Evolutionary conservation across 2,797 vertebrate species (phyloP), one percentile per base, ranked within the genome.

Genomic region (Fringilla coelebs): DNA sequence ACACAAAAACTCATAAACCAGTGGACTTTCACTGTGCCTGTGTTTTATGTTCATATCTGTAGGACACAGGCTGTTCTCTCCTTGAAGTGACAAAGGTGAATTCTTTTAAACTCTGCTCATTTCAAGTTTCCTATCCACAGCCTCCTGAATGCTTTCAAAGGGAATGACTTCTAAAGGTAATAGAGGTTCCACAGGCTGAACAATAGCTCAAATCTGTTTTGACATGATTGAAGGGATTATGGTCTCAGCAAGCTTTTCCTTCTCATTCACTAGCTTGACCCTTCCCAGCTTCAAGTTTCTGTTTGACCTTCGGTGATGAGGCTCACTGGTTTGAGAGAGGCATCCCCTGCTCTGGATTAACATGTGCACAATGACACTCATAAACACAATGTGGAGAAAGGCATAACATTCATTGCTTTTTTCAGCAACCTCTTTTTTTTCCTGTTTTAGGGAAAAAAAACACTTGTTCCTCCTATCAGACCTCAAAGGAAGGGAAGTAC

Each of bases 121-220:
- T 95, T 94, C 79, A 91, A 77, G 46, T 89, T 92, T 94, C 79
- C 85, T 70, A 81, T 91, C 72, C 85, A 78, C 58, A 86, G 49
- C n/a, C 38, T 93, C 78, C 88, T 48, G 82, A 94, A 72, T 32
- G 58, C 54, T 91, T 94, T 94, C 75, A 94, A 81, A 92, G 76
- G 83, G 89, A 94, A 94, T 84, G 76, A 75, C 88, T 96, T 92
- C 88, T 84, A 67, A 93, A 92, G 70, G 79, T 94, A 95, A 96
- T 92, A 96, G 89, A 85, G 79, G 93, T 91, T 95, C 89, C 82
- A 89, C 31, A 81, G 73, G 79, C 94, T 92, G 85, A 94, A 94
- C 91, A 91, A 94, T 94, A 96, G 79, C 91, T 96, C 94, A 95
- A 89, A 94, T 78, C 73, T 94, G 73, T 93, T 96, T 95, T 95